phyloP scores from a whole-genome alignment of 2,113 vertebrate species.

The Hemichromis elongatus region DNA sequence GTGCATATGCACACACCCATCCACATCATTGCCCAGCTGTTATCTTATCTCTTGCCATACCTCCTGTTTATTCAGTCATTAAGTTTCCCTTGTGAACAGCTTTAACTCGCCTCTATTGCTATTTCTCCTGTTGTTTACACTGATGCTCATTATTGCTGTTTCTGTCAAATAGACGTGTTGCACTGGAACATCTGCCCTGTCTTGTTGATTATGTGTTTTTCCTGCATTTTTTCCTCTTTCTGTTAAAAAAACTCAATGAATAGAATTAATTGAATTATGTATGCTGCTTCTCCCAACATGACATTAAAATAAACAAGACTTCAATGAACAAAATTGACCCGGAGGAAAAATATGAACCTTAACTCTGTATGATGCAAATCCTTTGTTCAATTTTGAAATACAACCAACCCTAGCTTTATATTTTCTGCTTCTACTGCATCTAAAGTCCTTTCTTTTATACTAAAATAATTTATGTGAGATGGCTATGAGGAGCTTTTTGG shows the following conservation, averaged over 20 bases:
- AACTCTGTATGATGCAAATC: accelerated
- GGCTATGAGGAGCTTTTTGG: no score
- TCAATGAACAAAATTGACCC: not conserved
- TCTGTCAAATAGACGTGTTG: not conserved
- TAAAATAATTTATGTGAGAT: not conserved
- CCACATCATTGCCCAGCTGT: not conserved
- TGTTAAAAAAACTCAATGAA: not conserved
- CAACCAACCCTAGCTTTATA: not conserved
- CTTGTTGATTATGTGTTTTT: not conserved
- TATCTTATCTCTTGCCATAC: not conserved
- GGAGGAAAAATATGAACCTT: not conserved
- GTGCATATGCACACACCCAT: not conserved
- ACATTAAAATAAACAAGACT: not conserved
- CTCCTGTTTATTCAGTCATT: not conserved
- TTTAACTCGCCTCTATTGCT: not conserved
- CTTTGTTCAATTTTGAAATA: not conserved
- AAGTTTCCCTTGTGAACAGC: not conserved
- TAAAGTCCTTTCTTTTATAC: not conserved
- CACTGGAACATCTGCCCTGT: slow-evolving; percentile 2
- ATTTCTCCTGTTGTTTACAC: slow-evolving; percentile 15
- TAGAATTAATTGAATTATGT: not conserved
- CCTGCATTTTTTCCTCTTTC: not conserved
- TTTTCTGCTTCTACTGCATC: not conserved
- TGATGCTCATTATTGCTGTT: slow-evolving; percentile 13
- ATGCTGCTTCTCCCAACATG: not conserved